Percentiles rank a stretch among this genome's conserved stretches.
Conservation (phyloP, 2,797 vertebrate genomes). For the Neoniphon sammara region DNA sequence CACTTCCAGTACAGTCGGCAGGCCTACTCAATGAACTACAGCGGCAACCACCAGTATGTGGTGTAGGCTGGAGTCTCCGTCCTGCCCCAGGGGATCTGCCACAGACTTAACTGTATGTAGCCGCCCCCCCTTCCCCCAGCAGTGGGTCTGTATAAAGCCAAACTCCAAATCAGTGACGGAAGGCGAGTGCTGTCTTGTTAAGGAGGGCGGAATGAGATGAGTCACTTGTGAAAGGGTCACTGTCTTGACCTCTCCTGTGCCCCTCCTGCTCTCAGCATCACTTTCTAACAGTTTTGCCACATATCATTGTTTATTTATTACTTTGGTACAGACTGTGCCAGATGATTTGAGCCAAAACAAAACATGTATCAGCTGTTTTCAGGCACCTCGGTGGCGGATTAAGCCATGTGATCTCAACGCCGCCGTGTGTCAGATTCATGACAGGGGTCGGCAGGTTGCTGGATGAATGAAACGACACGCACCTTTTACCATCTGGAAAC, state of each 20-base stretch:
- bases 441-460: background rate
- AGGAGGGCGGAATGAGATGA: constrained; percentile 39
- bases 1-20: constrained; percentile 93
- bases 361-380: constrained; percentile 26
- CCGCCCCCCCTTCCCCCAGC: constrained; percentile 15
- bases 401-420: constrained; percentile 9
- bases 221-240: constrained; percentile 36
- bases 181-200: constrained; percentile 62
- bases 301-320: constrained; percentile 51
- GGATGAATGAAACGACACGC: background rate
- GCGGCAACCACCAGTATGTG: constrained; percentile 89
- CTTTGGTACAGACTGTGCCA: constrained; percentile 27
- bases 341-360: constrained; percentile 11
- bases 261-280: constrained; percentile 44
- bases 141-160: constrained; percentile 49
- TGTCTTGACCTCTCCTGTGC: constrained; percentile 39
- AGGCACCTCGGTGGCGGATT: constrained; percentile 10
- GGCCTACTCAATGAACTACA: constrained; percentile 83
- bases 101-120: constrained; percentile 64
- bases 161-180: constrained; percentile 64
- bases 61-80: constrained; percentile 79
- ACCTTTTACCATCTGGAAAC: constrained; percentile 23
- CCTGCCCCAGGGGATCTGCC: constrained; percentile 32
- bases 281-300: constrained; percentile 41
- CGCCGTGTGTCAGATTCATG: constrained; percentile 4